Conservation (phyloP, 64 coral and sea anemone species). For the Montipora sp. region DNA sequence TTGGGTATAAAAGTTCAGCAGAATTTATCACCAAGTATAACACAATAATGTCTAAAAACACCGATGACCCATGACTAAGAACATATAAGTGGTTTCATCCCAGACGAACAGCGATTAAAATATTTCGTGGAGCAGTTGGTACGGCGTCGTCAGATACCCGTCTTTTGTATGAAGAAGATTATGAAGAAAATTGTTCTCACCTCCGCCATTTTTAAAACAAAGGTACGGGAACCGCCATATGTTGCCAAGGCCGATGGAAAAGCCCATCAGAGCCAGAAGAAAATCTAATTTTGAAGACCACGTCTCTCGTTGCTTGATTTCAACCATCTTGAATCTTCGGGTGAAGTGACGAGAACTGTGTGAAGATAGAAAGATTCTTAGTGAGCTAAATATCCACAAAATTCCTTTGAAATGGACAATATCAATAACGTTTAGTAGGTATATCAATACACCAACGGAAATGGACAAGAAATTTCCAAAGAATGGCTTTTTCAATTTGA, state of each 20-base stretch:
- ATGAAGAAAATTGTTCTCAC: neutral
- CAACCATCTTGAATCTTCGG: neutral
- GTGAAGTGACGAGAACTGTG: neutral
- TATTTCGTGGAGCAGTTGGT: no score
- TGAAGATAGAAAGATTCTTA: neutral
- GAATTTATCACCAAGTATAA: no score
- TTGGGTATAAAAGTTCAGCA: no score
- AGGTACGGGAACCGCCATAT: constrained; percentile 25
- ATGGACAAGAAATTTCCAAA: neutral
- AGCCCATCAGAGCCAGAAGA: constrained; percentile 19
- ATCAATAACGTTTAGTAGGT: neutral
- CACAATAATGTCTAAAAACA: neutral
- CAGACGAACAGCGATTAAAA: neutral
- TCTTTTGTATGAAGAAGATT: neutral
- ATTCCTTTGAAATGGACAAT: neutral
- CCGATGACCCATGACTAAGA: neutral
- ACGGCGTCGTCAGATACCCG: no score
- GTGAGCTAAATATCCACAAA: neutral
- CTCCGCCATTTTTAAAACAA: constrained; percentile 42
- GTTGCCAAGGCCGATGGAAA: constrained; percentile 21
- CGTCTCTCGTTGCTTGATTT: constrained; percentile 2
- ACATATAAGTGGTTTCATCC: neutral
- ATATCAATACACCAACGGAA: neutral
- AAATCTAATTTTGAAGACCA: constrained; percentile 31
- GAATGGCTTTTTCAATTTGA: neutral